Conservation (phyloP, 2,113 vertebrate genomes). For the Amphiprion percula region DNA sequence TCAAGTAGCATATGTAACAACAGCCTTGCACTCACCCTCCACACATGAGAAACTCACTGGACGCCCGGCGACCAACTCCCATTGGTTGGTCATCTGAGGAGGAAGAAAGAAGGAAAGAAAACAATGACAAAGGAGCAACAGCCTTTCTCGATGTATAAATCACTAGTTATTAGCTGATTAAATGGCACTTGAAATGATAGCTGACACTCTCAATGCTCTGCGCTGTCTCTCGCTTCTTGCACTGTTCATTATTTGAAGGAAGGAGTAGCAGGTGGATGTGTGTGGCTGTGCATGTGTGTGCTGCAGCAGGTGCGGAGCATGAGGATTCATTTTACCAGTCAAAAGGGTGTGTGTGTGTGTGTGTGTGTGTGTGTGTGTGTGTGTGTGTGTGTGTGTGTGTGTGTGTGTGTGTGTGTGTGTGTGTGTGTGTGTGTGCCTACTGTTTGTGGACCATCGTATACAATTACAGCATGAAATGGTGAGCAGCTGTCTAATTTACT, state of each 20-base stretch:
- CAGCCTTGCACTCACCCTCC: conserved; percentile 90
- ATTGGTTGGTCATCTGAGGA: conserved; percentile 90
- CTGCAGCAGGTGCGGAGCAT: conserved; percentile 21
- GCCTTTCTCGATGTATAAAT: neutral
- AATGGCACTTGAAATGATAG: neutral
- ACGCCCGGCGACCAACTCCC: conserved; percentile 86
- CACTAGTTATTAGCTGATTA: conserved; percentile 1
- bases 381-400: no score
- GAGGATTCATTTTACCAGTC: conserved; percentile 27
- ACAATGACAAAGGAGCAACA: neutral
- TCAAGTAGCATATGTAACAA: neutral
- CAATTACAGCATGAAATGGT: conserved; percentile 48
- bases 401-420: no score
- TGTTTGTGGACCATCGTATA: conserved; percentile 33
- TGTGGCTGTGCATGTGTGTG: neutral
- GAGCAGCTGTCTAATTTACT: conserved; percentile 47
- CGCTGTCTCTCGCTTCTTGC: neutral
- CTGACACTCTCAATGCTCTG: neutral
- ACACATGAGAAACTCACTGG: conserved; percentile 94
- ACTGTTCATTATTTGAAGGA: neutral
- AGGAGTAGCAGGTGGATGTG: conserved; percentile 20
- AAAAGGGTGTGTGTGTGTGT: neutral
- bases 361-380: neutral
- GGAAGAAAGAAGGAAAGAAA: conserved; percentile 17
- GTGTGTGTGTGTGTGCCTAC: conserved; percentile 2